Percentiles rank a stretch among this genome's conserved stretches.
Evolutionary conservation across 2,113 vertebrate genomes (phyloP).

Genomic region (Archilochus colubris): DNA sequence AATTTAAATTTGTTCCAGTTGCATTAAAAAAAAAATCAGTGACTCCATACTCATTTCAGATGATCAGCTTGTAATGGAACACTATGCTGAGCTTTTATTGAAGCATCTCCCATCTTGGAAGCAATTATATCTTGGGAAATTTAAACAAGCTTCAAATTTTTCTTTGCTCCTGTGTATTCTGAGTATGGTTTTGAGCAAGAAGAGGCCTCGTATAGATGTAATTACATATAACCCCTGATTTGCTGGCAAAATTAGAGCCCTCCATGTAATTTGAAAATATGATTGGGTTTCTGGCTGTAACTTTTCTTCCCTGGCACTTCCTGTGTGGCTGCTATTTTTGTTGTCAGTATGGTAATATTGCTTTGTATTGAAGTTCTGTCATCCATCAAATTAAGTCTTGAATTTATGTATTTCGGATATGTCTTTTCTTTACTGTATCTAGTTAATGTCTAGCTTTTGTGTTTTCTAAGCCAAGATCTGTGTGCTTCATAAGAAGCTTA

Average conservation of each 20-base stretch:
- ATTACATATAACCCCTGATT: neutral
- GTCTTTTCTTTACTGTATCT: neutral
- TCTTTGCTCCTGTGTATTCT: neutral
- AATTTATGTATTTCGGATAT: neutral
- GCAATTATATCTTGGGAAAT: neutral
- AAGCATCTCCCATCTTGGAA: neutral
- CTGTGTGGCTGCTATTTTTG: neutral
- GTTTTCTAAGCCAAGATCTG: neutral
- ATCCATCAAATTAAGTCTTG: neutral
- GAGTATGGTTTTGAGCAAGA: neutral
- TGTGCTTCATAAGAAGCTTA: neutral
- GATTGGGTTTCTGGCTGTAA: fast-evolving
- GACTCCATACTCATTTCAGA: neutral
- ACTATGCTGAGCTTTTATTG: neutral
- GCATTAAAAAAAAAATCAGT: neutral
- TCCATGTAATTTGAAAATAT: neutral
- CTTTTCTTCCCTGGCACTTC: neutral
- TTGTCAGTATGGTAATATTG: neutral
- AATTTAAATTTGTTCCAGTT: neutral
- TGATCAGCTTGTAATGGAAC: neutral
- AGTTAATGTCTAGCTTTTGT: neutral
- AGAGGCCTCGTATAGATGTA: neutral
- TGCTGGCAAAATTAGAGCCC: neutral
- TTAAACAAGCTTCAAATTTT: neutral
- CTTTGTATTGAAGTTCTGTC: neutral